Base-by-base conservation (phyloP, 2,888 invertebrate species). In the Eudasyphora cyanicolor region DNA sequence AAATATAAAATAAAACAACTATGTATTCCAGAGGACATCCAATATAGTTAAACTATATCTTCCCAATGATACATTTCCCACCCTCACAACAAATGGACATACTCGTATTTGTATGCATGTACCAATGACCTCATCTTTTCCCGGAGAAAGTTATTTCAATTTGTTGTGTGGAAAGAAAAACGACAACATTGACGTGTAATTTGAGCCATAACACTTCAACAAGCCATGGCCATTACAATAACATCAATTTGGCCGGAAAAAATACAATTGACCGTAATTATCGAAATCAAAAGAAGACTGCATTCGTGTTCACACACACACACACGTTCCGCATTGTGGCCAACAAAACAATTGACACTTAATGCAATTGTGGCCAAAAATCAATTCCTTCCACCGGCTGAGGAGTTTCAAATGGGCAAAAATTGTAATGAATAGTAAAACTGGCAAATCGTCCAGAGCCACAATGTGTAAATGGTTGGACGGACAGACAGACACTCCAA, bases 281-380 rank as follows among this genome's bases (percentile, higher is more conserved):
- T 42, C 57, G 35, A 64, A 80, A 78, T 80, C 75, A 78, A 80
- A 83, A 71, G 77, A 83, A 78, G 80, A 71, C 70, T 75, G 49
- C 62, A 80, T 51, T 51, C 60, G 73, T 60, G 67, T 73, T 60
- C 73, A 29, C 73, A 73, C 79, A 76, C 45, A 73, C 60, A 67
- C 45, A 76, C 27, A 71, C 35, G n/a, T 2, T n/a, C n/a, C n/a
- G n/a, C n/a, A n/a, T n/a, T 54, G 32, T n/a, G n/a, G n/a, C n/a
- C 54, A 74, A 64, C 77, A 77, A 83, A 83, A 83, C 83, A 83
- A 83, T 83, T 83, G 83, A 78, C 83, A 84, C 80, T 84, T 76
- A 80, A 84, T 81, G 77, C 77, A 78, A 80, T 83, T 84, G 80
- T 84, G 77, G 77, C 45, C 77, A 74, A 62, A n/a, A 45, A n/a